These are phyloP conservation scores for Magallana gigas DNA, from an alignment of 1,140 invertebrate genomes.

Conservation along the genomic window DNA sequence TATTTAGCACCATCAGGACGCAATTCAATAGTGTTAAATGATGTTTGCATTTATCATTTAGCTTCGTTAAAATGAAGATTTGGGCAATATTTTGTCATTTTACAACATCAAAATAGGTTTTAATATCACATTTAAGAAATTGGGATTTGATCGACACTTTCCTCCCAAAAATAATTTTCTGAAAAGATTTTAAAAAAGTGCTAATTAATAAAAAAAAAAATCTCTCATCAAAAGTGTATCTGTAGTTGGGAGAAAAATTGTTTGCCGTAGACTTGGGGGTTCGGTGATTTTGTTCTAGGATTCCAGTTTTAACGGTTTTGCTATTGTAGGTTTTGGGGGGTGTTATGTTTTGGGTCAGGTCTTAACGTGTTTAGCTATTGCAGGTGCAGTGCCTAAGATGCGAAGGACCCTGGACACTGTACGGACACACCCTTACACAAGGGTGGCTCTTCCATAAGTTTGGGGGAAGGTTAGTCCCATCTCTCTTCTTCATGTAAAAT, in stretches of 20 bases:
- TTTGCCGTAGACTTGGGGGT: not conserved
- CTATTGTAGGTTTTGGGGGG: too few species aligned
- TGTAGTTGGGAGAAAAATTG: not conserved
- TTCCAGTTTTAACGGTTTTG: too few species aligned
- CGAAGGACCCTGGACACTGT: constrained; percentile 71
- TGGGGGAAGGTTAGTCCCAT: constrained; percentile 69
- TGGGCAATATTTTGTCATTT: not conserved
- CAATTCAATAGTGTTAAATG: not conserved
- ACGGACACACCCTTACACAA: constrained; percentile 74
- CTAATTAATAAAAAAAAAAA: not conserved
- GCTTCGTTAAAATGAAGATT: not conserved
- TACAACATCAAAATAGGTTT: not conserved
- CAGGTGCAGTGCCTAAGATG: constrained; percentile 74
- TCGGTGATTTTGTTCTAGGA: not conserved
- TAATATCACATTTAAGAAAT: too few species aligned
- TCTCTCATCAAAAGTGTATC: not conserved
- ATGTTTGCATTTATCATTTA: not conserved
- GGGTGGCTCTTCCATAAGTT: constrained; percentile 71
- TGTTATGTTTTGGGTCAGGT: not conserved
- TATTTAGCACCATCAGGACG: constrained; percentile 24
- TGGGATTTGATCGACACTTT: too few species aligned
- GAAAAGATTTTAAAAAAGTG: too few species aligned
- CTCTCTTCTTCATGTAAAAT: not conserved
- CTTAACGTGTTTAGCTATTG: constrained; percentile 54
- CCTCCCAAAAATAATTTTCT: too few species aligned